A percentile compares a stretch with the other conserved stretches of the same genome.
Conservation (phyloP, 2,113 vertebrate species). For the Eleginops maclovinus region DNA sequence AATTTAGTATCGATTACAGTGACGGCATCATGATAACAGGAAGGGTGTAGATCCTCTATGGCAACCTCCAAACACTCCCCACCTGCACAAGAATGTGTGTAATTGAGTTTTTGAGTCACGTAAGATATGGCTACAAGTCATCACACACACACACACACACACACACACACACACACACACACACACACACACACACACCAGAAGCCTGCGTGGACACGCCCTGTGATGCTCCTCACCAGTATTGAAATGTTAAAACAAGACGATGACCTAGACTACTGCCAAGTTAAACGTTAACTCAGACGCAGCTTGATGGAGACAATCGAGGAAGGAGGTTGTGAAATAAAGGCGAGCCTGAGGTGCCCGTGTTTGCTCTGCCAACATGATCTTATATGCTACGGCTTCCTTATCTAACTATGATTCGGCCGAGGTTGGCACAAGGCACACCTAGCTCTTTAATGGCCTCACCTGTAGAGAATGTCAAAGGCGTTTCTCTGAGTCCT, state of each 20-base stretch:
- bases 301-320: background rate
- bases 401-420: slow-evolving; percentile 24
- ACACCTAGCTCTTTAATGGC: slow-evolving; percentile 39
- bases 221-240: slow-evolving; percentile 12
- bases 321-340: background rate
- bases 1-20: slow-evolving; percentile 7
- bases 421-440: slow-evolving; percentile 7
- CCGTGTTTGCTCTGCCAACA: background rate
- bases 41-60: slow-evolving; percentile 26
- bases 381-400: background rate
- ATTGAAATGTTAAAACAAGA: background rate
- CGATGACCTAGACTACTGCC: background rate
- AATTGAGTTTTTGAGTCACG: slow-evolving; percentile 48
- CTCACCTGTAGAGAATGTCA: slow-evolving; percentile 39
- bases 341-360: slow-evolving; percentile 10
- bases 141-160: slow-evolving; percentile 10
- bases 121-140: slow-evolving; percentile 24
- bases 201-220: slow-evolving; percentile 39
- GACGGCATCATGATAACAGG: slow-evolving; percentile 31
- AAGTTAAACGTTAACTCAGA: background rate
- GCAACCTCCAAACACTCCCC: slow-evolving; percentile 35
- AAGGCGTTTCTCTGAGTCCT: slow-evolving; percentile 1
- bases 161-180: slow-evolving; percentile 8
- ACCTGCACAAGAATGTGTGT: slow-evolving; percentile 24
- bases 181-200: slow-evolving; percentile 1